phyloP scores from a whole-genome alignment of 2,797 vertebrate genomes.

The Lindbergichthys nudifrons region DNA sequence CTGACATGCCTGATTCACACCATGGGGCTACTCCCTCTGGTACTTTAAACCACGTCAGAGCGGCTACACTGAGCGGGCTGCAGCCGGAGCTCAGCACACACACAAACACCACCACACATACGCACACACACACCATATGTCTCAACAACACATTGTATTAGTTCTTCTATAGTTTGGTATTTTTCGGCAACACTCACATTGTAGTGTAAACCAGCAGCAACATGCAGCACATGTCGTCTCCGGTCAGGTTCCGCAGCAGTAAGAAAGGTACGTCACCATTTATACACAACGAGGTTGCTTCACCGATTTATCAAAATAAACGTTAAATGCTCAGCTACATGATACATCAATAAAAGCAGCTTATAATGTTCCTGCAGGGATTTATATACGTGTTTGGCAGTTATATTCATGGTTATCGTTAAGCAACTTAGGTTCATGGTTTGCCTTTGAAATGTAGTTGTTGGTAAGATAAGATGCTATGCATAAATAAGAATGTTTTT shows the following conservation, averaged over 20 bases:
- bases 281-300: not conserved
- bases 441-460: not conserved
- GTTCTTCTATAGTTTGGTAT: not conserved
- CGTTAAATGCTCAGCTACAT: not conserved
- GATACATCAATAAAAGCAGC: not conserved
- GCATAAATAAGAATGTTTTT: not conserved
- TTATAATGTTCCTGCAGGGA: not conserved
- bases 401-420: not conserved
- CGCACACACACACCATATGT: not conserved
- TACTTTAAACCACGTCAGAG: conserved; percentile 22
- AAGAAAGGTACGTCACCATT: conserved; percentile 64
- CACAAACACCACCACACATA: not conserved
- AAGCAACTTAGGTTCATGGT: not conserved
- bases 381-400: not conserved
- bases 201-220: not conserved
- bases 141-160: not conserved
- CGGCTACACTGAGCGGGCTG: not conserved
- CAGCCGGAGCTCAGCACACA: conserved; percentile 1
- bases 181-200: not conserved
- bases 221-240: conserved; percentile 81
- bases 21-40: not conserved
- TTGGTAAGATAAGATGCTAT: too few species aligned
- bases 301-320: not conserved
- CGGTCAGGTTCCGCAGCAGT: conserved; percentile 70
- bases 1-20: not conserved